Percentiles rank a stretch among this genome's conserved stretches.
These are phyloP conservation scores for Harpalus rubripes DNA, from an alignment of 2,888 invertebrate genomes.

Conservation along the genomic window DNA sequence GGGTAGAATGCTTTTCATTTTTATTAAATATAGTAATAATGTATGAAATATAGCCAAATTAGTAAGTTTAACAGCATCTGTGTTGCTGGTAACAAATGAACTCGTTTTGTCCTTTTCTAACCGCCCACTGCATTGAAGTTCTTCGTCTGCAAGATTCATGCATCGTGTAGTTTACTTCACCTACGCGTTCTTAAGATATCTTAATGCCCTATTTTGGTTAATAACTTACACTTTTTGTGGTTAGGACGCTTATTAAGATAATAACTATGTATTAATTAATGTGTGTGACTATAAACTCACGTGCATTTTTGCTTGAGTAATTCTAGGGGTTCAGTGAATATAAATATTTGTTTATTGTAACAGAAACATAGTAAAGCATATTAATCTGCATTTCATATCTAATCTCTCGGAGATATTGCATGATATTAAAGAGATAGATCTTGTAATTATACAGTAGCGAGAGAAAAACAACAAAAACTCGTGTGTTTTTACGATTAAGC, in stretches of 20 bases:
- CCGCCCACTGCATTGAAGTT: constrained; percentile 31
- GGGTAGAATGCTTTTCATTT: constrained; percentile 34
- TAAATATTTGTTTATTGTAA: not conserved
- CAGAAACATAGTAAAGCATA: not conserved
- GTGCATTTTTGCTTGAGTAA: not conserved
- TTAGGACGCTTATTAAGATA: not conserved
- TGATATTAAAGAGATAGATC: not conserved
- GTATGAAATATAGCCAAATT: not conserved
- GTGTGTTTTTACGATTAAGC: constrained; percentile 31
- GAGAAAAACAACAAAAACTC: constrained; percentile 38
- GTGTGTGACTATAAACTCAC: constrained; percentile 3
- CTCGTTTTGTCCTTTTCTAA: constrained; percentile 41
- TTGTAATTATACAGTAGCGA: constrained; percentile 5
- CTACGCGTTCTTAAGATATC: constrained; percentile 36
- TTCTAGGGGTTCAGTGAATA: constrained; percentile 1
- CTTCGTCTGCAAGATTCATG: constrained; percentile 36
- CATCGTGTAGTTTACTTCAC: constrained; percentile 40
- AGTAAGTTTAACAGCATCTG: constrained; percentile 31
- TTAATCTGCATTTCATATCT: constrained; percentile 12
- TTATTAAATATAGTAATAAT: constrained; percentile 40
- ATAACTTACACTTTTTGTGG: not conserved
- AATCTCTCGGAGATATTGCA: constrained; percentile 8
- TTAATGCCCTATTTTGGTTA: constrained; percentile 20
- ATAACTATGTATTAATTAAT: not conserved
- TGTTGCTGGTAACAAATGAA: not conserved